Percentiles rank a stretch among this genome's conserved stretches.
Evolutionary conservation across 2,113 vertebrate genomes (phyloP).

Genomic region (Cricetomys ansorgei): DNA sequence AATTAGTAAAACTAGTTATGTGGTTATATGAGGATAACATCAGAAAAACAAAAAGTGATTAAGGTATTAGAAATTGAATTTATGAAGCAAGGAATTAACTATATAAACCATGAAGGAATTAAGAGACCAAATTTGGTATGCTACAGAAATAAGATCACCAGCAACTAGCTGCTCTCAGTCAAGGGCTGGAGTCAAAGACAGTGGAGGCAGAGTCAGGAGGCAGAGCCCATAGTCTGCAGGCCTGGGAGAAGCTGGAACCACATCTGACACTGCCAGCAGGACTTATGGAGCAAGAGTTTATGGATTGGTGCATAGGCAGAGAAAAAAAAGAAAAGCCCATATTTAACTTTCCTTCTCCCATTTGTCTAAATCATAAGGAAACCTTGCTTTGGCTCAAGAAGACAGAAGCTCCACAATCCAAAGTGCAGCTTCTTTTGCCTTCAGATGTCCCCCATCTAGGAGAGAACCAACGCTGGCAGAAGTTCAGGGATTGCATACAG

Average conservation of each 20-base stretch:
- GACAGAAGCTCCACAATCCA: neutral
- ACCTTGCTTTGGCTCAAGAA: neutral
- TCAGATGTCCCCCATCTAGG: neutral
- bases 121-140: neutral
- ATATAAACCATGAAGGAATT: neutral
- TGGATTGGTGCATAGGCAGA: neutral
- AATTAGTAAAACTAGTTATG: no score
- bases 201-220: no score
- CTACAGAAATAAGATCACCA: neutral
- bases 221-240: fast-evolving
- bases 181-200: neutral
- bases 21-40: neutral
- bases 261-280: fast-evolving
- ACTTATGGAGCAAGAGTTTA: neutral
- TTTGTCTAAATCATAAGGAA: neutral
- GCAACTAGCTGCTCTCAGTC: neutral
- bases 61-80: neutral
- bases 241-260: neutral
- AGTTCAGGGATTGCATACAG: neutral
- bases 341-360: neutral
- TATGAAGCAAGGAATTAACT: neutral
- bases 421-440: neutral
- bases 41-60: neutral
- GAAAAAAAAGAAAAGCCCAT: neutral
- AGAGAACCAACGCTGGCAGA: neutral